Percentiles rank a stretch among this genome's conserved stretches.
These are phyloP conservation scores for Hybognathus amarus DNA, from an alignment of 2,797 vertebrate species.

Conservation along the genomic window DNA sequence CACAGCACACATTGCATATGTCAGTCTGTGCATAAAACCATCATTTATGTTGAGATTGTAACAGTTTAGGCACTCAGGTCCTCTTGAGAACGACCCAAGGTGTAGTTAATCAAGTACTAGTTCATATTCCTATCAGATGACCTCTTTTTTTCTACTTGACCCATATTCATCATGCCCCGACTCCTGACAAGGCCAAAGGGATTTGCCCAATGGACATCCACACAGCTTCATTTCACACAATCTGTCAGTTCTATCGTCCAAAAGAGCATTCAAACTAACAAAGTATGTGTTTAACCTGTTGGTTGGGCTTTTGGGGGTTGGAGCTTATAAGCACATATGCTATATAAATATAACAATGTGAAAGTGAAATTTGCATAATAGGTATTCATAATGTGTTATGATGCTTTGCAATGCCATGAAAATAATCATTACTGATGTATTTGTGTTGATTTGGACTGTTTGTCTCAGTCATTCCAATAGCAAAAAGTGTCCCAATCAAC, in stretches of 20 bases:
- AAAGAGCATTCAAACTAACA: slow-evolving; percentile 5
- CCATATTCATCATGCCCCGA: slow-evolving; percentile 4
- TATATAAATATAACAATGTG: no score
- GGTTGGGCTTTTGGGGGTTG: not conserved
- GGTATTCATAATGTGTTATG: not conserved
- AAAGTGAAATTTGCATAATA: no score
- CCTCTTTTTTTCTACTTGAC: slow-evolving; percentile 31
- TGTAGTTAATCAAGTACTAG: slow-evolving; percentile 14
- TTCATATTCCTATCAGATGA: slow-evolving; percentile 14
- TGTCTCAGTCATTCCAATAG: not conserved
- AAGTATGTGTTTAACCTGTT: not conserved
- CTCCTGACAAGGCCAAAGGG: slow-evolving; percentile 4
- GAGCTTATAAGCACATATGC: not conserved
- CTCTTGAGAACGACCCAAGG: not conserved
- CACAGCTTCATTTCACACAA: not conserved
- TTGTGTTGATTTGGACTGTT: not conserved
- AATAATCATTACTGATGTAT: not conserved
- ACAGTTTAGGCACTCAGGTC: slow-evolving; percentile 1
- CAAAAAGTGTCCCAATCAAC: not conserved
- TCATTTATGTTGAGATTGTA: slow-evolving; percentile 1
- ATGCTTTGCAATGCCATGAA: not conserved
- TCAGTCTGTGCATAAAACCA: not conserved
- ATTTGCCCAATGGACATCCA: slow-evolving; percentile 9
- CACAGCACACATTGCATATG: not conserved
- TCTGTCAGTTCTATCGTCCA: not conserved